A percentile compares a stretch with the other conserved stretches of the same genome.
Conservation (phyloP, 2,797 vertebrate species). For the Paguma larvata region DNA sequence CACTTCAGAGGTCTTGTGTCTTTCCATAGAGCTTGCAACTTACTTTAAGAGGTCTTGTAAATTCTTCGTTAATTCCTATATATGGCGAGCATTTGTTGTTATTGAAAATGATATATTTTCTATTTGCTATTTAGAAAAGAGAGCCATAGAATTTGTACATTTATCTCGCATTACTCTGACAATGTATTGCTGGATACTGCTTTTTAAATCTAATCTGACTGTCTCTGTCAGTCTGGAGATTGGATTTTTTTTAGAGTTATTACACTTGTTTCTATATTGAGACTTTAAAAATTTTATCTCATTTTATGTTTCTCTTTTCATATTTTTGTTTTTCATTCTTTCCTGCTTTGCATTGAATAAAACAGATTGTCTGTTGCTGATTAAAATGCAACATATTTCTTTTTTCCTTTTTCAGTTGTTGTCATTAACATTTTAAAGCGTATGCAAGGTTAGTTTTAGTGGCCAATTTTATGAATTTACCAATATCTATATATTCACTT, state of each 20-base stretch:
- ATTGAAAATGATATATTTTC: not conserved
- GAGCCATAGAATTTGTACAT: not conserved
- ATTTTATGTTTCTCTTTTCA: not conserved
- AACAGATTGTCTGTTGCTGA: not conserved
- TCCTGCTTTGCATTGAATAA: not conserved
- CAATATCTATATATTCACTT: not conserved
- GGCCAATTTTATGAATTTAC: not conserved
- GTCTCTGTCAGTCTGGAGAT: not conserved
- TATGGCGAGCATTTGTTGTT: not conserved
- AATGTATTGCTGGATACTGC: not conserved
- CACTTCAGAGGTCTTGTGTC: not conserved
- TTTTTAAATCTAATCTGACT: not conserved
- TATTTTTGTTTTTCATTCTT: not conserved
- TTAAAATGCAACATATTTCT: not conserved
- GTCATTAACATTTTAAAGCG: not conserved
- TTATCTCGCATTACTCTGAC: conserved; percentile 21
- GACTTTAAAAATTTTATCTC: not conserved
- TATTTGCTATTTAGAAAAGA: not conserved
- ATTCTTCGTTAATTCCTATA: not conserved
- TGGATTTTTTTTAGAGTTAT: not conserved
- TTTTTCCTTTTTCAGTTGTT: not conserved
- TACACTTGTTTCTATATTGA: not conserved
- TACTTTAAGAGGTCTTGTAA: not conserved
- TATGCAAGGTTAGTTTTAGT: not conserved
- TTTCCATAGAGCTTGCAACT: not conserved